phyloP scores from a whole-genome alignment of 2,888 invertebrate species.

The Cryptophagus acutangulus region DNA sequence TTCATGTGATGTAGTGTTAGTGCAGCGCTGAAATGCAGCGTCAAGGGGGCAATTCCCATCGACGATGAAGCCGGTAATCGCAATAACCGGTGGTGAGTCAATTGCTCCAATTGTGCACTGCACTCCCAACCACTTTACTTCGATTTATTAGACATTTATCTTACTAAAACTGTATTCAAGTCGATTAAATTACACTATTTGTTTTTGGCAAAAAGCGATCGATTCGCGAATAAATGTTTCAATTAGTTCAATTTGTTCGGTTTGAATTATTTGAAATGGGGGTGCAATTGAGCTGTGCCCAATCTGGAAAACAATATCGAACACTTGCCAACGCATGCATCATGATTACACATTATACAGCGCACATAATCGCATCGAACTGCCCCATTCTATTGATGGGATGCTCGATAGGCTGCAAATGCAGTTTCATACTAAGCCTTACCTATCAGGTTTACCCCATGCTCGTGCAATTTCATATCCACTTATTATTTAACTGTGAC shows the following conservation, averaged over 20 bases:
- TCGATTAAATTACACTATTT: background rate
- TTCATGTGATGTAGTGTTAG: constrained; percentile 9
- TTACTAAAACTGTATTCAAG: background rate
- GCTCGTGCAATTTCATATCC: too few species aligned
- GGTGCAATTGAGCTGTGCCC: background rate
- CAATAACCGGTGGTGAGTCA: constrained; percentile 1
- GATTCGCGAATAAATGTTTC: too few species aligned
- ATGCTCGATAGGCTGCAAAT: constrained; percentile 16
- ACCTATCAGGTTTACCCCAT: too few species aligned
- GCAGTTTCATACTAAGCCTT: too few species aligned
- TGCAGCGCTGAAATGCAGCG: constrained; percentile 8
- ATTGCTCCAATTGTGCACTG: constrained; percentile 1
- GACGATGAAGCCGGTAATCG: constrained; percentile 3
- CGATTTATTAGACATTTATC: background rate
- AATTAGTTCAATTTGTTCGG: background rate
- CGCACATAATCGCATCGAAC: constrained; percentile 30
- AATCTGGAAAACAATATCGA: constrained; percentile 13
- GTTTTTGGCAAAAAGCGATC: too few species aligned
- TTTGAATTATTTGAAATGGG: background rate
- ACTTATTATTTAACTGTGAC: too few species aligned
- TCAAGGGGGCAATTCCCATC: constrained; percentile 5
- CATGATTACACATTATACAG: constrained; percentile 30
- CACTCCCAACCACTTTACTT: background rate
- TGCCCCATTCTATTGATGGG: constrained; percentile 28
- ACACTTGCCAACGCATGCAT: constrained; percentile 27